A percentile compares a stretch with the other conserved stretches of the same genome.
These are phyloP conservation scores for Polymixis flavicincta DNA, from an alignment of 2,888 invertebrate genomes.

Conservation along the genomic window DNA sequence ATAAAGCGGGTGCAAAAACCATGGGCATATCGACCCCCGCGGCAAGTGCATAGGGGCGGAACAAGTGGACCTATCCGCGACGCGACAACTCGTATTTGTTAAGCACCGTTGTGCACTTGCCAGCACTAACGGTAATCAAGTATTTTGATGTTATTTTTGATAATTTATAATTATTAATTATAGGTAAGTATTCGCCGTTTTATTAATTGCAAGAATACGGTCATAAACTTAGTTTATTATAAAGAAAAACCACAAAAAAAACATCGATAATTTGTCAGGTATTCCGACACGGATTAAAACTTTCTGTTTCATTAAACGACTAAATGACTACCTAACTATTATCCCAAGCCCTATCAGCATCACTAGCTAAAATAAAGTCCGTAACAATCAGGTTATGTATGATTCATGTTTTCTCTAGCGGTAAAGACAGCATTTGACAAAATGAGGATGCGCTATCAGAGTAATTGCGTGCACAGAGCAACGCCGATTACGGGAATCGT, in stretches of 20 bases:
- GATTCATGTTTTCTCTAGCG: slow-evolving; percentile 44
- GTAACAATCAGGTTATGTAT: slow-evolving; percentile 31
- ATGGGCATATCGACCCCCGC: slow-evolving; percentile 82
- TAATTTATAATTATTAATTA: not conserved
- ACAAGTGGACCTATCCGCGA: slow-evolving; percentile 83
- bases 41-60: slow-evolving; percentile 90
- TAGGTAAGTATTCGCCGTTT: not conserved
- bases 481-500: slow-evolving; percentile 81
- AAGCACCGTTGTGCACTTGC: slow-evolving; percentile 43
- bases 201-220: not conserved
- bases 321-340: slow-evolving; percentile 27
- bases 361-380: slow-evolving; percentile 27
- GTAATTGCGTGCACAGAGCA: slow-evolving; percentile 76
- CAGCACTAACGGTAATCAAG: slow-evolving; percentile 21
- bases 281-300: slow-evolving; percentile 23
- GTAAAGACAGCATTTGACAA: slow-evolving; percentile 54
- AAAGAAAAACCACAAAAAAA: not conserved
- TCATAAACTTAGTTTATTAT: too few species aligned
- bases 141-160: slow-evolving; percentile 18
- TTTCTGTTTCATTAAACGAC: slow-evolving; percentile 33
- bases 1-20: slow-evolving; percentile 87
- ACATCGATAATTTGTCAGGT: slow-evolving; percentile 1
- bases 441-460: slow-evolving; percentile 74
- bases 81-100: slow-evolving; percentile 56
- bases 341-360: slow-evolving; percentile 25